phyloP scores from a whole-genome alignment of 2,888 invertebrate genomes.

The Metallyticus violacea region DNA sequence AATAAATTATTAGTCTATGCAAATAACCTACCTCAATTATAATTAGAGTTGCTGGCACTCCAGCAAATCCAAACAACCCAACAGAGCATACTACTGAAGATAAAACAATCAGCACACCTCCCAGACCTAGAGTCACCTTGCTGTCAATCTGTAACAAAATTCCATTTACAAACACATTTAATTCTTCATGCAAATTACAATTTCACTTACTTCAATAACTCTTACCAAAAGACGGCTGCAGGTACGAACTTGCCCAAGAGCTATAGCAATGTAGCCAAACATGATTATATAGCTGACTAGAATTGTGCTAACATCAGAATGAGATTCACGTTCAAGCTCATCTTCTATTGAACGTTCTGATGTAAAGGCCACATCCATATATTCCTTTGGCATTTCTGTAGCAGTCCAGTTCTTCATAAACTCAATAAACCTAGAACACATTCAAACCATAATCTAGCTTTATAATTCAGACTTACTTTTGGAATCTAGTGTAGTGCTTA shows the following conservation, averaged over 20 bases:
- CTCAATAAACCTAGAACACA: constrained; percentile 55
- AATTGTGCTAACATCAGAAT: constrained; percentile 90
- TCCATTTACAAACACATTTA: not conserved
- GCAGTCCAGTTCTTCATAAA: constrained; percentile 80
- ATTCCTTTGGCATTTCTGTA: constrained; percentile 55
- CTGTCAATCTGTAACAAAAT: constrained; percentile 71
- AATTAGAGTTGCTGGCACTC: constrained; percentile 90
- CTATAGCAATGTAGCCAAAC: constrained; percentile 95
- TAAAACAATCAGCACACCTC: constrained; percentile 90
- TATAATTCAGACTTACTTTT: not conserved
- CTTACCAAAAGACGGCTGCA: constrained; percentile 61
- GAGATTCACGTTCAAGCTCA: constrained; percentile 87
- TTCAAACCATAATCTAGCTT: not conserved
- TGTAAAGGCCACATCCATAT: constrained; percentile 82
- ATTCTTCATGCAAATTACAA: not conserved
- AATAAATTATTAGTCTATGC: too few relatives aligned
- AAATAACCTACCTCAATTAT: constrained; percentile 78
- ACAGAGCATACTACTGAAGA: constrained; percentile 91
- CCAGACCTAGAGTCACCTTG: constrained; percentile 92
- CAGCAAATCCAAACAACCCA: constrained; percentile 87
- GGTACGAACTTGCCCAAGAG: constrained; percentile 82
- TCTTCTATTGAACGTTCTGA: constrained; percentile 94
- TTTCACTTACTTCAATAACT: not conserved
- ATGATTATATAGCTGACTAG: constrained; percentile 93
- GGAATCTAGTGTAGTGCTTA: not conserved